These are phyloP conservation scores for Trinectes maculatus DNA, from an alignment of 2,113 vertebrate genomes.

Conservation along the genomic window DNA sequence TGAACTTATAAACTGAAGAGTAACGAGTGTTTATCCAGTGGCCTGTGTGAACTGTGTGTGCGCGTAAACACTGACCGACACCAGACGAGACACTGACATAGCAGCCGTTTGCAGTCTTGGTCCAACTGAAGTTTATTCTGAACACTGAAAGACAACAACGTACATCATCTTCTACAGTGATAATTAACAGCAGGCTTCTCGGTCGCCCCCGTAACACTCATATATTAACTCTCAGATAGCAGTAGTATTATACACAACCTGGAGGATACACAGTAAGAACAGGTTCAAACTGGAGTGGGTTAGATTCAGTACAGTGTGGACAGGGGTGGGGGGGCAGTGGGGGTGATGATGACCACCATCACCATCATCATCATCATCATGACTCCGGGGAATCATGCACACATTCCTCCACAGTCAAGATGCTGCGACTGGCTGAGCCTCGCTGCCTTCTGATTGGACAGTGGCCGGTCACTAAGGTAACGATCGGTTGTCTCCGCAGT, in stretches of 20 bases:
- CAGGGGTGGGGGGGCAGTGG: neutral
- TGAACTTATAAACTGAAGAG: too few relatives aligned
- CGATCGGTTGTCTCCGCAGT: constrained; percentile 40
- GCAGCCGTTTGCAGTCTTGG: constrained; percentile 57
- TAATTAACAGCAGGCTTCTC: constrained; percentile 75
- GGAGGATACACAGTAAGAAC: constrained; percentile 56
- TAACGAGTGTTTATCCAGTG: too few relatives aligned
- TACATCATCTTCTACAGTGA: constrained; percentile 81
- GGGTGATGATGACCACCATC: neutral
- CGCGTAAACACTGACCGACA: too few relatives aligned
- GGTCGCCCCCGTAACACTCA: constrained; percentile 43
- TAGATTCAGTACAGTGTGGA: constrained; percentile 52
- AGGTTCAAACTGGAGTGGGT: constrained; percentile 45
- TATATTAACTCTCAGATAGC: constrained; percentile 81
- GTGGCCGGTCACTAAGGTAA: constrained; percentile 74
- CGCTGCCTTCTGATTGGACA: constrained; percentile 65
- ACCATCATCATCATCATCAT: constrained; percentile 15
- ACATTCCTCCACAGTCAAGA: constrained; percentile 36
- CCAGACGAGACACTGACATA: neutral
- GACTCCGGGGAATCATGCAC: constrained; percentile 26
- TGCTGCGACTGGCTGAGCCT: constrained; percentile 31
- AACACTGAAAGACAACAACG: constrained; percentile 82
- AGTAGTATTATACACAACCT: constrained; percentile 74
- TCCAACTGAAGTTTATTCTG: constrained; percentile 83
- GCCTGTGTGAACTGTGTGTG: too few relatives aligned